phyloP scores from a whole-genome alignment of 2,797 vertebrate species.

The Psittacula echo region DNA sequence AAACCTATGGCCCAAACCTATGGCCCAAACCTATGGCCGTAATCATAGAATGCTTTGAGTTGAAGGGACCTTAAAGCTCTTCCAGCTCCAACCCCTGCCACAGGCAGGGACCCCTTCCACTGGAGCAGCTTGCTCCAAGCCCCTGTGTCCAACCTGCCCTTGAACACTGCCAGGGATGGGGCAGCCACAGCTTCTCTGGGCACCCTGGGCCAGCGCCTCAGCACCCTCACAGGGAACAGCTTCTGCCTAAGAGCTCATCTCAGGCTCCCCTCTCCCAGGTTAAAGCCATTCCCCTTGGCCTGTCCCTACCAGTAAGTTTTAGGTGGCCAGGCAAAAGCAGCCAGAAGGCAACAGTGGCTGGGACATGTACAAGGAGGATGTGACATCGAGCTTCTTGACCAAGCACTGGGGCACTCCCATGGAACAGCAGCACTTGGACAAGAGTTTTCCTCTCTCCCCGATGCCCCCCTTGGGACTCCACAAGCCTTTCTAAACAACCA shows the following conservation, averaged over 20 bases:
- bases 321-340: neutral
- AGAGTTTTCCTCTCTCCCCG: neutral
- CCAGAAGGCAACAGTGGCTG: neutral
- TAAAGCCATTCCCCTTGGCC: neutral
- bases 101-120: no score
- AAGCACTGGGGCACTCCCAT: neutral
- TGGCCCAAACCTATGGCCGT: no score
- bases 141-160: no score
- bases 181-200: no score
- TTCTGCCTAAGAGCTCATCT: neutral
- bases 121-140: no score
- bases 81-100: no score
- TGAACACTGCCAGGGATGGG: no score
- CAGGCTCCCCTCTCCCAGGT: neutral
- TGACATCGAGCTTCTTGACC: neutral
- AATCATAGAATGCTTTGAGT: no score
- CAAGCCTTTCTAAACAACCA: neutral
- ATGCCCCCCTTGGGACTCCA: neutral
- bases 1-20: neutral
- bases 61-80: no score
- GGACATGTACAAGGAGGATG: neutral
- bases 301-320: neutral
- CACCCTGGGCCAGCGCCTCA: no score
- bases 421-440: neutral
- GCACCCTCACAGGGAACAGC: no score